These are phyloP conservation scores for Notodonta dromedarius DNA, from an alignment of 2,888 invertebrate species.

Conservation along the genomic window DNA sequence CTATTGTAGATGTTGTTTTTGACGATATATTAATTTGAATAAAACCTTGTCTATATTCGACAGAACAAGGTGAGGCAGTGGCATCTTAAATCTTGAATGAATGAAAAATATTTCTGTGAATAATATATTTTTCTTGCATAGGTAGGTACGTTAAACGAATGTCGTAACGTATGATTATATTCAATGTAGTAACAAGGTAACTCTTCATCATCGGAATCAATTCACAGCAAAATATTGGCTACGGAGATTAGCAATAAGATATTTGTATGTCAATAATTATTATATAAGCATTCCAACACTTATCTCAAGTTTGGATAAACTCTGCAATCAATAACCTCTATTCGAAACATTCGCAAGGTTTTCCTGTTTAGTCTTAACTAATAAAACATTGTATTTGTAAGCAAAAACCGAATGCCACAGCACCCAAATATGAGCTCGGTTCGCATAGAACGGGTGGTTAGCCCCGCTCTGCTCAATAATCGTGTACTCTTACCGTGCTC, in stretches of 20 bases:
- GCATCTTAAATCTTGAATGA: constrained; percentile 19
- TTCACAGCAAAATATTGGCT: background rate
- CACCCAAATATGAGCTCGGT: constrained; percentile 59
- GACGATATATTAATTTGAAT: constrained; percentile 31
- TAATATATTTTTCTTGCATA: background rate
- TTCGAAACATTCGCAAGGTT: constrained; percentile 6
- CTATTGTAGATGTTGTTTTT: constrained; percentile 12
- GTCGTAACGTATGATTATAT: background rate
- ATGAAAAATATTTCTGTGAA: background rate
- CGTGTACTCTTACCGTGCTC: constrained; percentile 59
- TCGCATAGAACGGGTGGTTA: constrained; percentile 52
- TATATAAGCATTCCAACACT: background rate
- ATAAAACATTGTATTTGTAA: constrained; percentile 28
- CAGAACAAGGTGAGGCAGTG: constrained; percentile 32
- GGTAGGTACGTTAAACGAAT: background rate
- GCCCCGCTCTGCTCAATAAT: constrained; percentile 54
- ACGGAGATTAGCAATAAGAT: no score
- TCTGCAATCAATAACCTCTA: background rate
- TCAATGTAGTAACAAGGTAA: no score
- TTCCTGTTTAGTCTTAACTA: constrained; percentile 27
- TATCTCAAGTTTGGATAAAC: background rate
- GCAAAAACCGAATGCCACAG: constrained; percentile 33
- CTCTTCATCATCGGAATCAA: background rate
- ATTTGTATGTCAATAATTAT: no score
- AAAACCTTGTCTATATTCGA: constrained; percentile 36